Conservation (phyloP, 2,797 vertebrate species). For the Microhierax caerulescens region DNA sequence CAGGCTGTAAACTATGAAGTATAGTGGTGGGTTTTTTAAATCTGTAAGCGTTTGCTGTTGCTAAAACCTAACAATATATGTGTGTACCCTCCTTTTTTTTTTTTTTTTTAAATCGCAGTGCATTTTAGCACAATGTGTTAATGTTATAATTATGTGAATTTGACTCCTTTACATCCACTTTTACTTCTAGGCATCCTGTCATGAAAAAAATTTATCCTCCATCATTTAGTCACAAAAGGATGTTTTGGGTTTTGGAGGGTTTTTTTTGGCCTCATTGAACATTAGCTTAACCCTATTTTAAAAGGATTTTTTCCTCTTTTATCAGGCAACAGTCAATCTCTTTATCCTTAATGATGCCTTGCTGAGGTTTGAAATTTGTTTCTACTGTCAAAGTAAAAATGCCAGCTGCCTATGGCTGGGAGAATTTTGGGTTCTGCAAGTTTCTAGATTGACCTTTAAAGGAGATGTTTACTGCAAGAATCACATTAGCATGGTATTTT, state of each 20-base stretch:
- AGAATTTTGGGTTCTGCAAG: not conserved
- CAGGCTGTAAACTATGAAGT: not conserved
- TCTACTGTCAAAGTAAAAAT: not conserved
- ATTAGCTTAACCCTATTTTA: not conserved
- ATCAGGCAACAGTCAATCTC: accelerated
- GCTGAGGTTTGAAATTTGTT: not conserved
- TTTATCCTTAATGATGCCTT: not conserved
- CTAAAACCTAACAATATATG: not conserved
- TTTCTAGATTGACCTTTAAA: not conserved
- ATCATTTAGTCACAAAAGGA: not conserved
- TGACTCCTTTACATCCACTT: not conserved
- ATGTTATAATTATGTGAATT: not conserved
- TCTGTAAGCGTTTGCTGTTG: not conserved
- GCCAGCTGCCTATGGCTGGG: not conserved
- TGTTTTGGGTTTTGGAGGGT: not conserved
- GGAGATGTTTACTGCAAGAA: not conserved
- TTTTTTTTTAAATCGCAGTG: not conserved
- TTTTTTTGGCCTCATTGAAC: not conserved
- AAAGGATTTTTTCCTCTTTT: not conserved
- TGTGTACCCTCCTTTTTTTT: not conserved
- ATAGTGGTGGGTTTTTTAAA: not conserved
- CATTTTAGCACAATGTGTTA: not conserved
- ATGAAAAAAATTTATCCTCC: not conserved
- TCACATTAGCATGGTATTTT: not conserved
- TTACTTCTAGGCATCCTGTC: not conserved